A percentile compares a stretch with the other conserved stretches of the same genome.
phyloP scores from a whole-genome alignment of 2,888 invertebrate species.

The Phasia obesa region DNA sequence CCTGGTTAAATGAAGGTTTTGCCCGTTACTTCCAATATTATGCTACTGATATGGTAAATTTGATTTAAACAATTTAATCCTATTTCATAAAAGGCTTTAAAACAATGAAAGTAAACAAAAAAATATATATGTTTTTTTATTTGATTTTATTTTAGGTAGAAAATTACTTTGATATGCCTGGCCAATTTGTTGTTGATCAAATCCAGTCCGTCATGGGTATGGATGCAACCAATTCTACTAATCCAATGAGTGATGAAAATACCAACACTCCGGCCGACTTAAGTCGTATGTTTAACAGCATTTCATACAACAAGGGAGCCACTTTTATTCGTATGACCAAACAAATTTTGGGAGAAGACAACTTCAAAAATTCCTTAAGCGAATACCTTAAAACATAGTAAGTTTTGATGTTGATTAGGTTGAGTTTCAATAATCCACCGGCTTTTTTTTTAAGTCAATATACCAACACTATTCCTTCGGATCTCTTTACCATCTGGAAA shows the following conservation, averaged over 20 bases:
- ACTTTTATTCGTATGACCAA: conserved; percentile 87
- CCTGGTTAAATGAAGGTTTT: conserved; percentile 87
- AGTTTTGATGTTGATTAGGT: conserved; percentile 57
- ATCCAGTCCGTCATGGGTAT: conserved; percentile 85
- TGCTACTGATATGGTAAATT: conserved; percentile 81
- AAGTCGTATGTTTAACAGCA: conserved; percentile 85
- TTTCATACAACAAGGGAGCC: conserved; percentile 88
- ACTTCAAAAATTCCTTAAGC: conserved; percentile 84
- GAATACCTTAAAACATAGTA: conserved; percentile 83
- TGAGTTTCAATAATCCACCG: not conserved
- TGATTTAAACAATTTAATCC: not conserved
- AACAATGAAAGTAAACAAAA: not conserved
- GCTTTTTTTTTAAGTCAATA: conserved; percentile 71
- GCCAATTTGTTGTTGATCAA: conserved; percentile 88
- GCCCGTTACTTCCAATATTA: conserved; percentile 89
- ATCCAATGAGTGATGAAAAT: conserved; percentile 84
- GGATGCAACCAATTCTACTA: conserved; percentile 85
- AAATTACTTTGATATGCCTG: conserved; percentile 85
- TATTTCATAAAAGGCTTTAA: not conserved
- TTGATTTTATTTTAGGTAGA: conserved; percentile 83
- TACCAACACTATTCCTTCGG: conserved; percentile 82
- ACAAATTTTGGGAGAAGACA: conserved; percentile 84
- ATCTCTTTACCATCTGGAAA: conserved; percentile 83
- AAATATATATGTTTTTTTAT: too few relatives aligned
- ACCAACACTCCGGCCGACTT: conserved; percentile 85